Base-by-base conservation (phyloP, 2,888 invertebrate species). In the Ernsta delagoae region DNA sequence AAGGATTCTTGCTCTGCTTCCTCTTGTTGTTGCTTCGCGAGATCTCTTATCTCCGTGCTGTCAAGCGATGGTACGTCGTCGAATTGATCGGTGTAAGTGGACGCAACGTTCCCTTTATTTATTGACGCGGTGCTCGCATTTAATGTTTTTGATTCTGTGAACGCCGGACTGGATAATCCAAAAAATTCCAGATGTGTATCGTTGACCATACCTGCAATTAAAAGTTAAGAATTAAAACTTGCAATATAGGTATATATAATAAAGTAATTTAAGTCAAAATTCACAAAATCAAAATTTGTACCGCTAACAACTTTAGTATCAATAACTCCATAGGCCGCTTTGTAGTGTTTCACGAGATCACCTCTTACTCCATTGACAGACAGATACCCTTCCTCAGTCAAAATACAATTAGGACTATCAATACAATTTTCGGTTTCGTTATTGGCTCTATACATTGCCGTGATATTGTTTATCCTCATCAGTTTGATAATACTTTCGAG, bases 271-370 rank as follows among this genome's bases (percentile, higher is more conserved):
- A 9, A 43, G 8, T 43, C 7, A 39, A 39, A 39, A 7, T 5
- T 5, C 5, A 7, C 2, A 50, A 54, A 54, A 31, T 8, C 8
- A 31, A 54, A 57, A 57, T 63, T 79, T 89, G 89, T 83, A 87
- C 94, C 92, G 70, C 84, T 82, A 12, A 94, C 81, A 65, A 94
- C 84, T 83, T 95, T 95, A 3, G 94, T 94, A 73, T 95, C 95
- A 71, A 95, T 94, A 64, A 94, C 88, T 57, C 95, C 95, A 61
- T 93, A 92, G 1, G 89, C 79, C 74, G 83, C 75, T 70, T 80
- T 86, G 56, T 83, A 71, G 24, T 78, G 72, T 11, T 76, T 77
- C 8, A 85, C 84, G 45, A 92, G 81, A 71, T 93, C 93, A 1
- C 91, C 92, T 9, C 93, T 79, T 0, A 86, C 85, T 16, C 92